phyloP scores from a whole-genome alignment of 2,113 vertebrate species.

The Oxyura jamaicensis region DNA sequence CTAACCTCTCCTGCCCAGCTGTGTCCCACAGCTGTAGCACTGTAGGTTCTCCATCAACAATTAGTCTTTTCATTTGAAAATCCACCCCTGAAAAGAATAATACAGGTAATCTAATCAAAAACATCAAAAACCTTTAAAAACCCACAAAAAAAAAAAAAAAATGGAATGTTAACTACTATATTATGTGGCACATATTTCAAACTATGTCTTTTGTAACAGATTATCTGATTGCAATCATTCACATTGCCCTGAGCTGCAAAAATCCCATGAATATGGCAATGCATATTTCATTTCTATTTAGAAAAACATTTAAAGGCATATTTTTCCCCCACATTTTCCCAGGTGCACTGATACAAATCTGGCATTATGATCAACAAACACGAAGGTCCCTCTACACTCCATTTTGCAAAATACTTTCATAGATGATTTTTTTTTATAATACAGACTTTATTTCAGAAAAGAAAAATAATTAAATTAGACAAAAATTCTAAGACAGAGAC shows the following conservation, averaged over 20 bases:
- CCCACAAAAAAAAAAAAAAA: not conserved
- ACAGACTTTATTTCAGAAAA: not conserved
- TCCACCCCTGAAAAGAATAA: slow-evolving; percentile 86
- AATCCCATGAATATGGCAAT: not conserved
- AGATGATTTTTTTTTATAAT: not conserved
- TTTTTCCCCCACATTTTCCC: not conserved
- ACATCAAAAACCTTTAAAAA: not conserved
- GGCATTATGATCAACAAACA: not conserved
- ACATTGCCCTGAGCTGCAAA: not conserved
- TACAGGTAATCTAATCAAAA: not conserved
- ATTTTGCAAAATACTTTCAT: not conserved
- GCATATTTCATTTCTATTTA: not conserved
- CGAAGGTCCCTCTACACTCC: not conserved
- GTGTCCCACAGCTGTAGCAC: slow-evolving; percentile 95
- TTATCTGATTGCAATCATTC: not conserved
- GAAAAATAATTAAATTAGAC: not conserved
- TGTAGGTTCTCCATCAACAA: slow-evolving; percentile 92
- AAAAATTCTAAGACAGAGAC: not conserved
- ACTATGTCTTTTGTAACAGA: not conserved
- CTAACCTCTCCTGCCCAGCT: slow-evolving; percentile 94
- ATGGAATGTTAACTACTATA: not conserved
- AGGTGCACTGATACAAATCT: not conserved
- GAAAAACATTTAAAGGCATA: not conserved
- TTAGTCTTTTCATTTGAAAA: slow-evolving; percentile 94
- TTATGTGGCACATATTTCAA: not conserved